These are phyloP conservation scores for Spea hammondii DNA, from an alignment of 2,797 vertebrate genomes.

Conservation along the genomic window DNA sequence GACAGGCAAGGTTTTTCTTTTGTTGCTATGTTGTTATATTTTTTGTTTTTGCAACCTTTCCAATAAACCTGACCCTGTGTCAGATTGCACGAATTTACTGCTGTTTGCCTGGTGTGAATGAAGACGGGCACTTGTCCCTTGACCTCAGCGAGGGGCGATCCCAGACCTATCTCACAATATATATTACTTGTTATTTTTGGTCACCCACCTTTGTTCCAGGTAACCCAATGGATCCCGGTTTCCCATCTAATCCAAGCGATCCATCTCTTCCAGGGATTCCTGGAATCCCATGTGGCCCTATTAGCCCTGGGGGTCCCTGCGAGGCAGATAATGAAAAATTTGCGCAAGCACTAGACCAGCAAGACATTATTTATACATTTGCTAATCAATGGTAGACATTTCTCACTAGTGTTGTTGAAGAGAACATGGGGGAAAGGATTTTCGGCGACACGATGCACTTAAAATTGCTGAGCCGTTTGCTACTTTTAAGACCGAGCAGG, in stretches of 20 bases:
- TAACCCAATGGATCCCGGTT: constrained; percentile 68
- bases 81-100: too few relatives aligned
- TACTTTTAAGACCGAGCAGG: too few relatives aligned
- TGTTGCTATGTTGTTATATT: too few relatives aligned
- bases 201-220: constrained; percentile 74
- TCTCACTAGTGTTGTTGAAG: not conserved
- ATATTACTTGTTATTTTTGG: not conserved
- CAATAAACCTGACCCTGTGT: too few relatives aligned
- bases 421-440: not conserved
- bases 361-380: not conserved
- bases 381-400: not conserved
- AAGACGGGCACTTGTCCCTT: too few relatives aligned
- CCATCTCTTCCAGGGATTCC: constrained; percentile 76
- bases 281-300: constrained; percentile 68
- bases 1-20: too few relatives aligned
- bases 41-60: too few relatives aligned
- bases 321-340: not conserved
- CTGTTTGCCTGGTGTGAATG: too few relatives aligned
- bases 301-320: constrained; percentile 74
- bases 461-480: too few relatives aligned
- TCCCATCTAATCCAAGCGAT: constrained; percentile 73
- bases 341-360: not conserved
- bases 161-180: too few relatives aligned
- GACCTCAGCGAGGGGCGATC: too few relatives aligned
- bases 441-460: not conserved